Evolutionary conservation across 1,140 invertebrate species (phyloP).

Genomic region (Drosophila tropicalis): DNA sequence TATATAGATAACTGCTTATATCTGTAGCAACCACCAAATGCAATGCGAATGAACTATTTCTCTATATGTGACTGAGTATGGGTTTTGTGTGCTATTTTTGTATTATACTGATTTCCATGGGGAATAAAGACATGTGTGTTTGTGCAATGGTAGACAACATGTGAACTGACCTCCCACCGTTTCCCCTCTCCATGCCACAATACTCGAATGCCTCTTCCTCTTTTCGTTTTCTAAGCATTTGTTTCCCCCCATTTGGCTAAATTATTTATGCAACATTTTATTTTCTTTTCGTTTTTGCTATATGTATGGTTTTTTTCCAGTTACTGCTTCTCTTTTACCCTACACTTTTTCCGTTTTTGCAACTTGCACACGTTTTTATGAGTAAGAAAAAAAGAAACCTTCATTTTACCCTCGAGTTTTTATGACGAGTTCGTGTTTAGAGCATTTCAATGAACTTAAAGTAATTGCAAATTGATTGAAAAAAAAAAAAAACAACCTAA

Average conservation of each 20-base stretch:
- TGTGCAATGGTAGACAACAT: conserved; percentile 36
- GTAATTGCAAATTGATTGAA: conserved; percentile 82
- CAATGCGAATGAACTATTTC: conserved; percentile 19
- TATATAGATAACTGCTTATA: neutral
- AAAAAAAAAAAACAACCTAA: conserved; percentile 16
- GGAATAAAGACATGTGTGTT: conserved; percentile 72
- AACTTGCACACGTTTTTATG: conserved; percentile 69
- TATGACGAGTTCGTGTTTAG: conserved; percentile 79
- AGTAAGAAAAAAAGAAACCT: conserved; percentile 27
- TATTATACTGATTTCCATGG: conserved; percentile 82
- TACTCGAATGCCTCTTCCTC: neutral
- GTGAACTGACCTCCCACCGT: conserved; percentile 40
- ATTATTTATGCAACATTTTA: conserved; percentile 74
- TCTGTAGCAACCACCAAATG: conserved; percentile 11
- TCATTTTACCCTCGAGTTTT: conserved; percentile 55
- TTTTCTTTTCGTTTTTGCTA: conserved; percentile 35
- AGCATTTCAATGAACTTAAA: conserved; percentile 67
- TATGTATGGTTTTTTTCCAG: conserved; percentile 17
- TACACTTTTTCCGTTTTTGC: conserved; percentile 24
- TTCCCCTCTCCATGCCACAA: conserved; percentile 1
- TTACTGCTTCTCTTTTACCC: neutral
- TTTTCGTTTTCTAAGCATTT: conserved; percentile 6
- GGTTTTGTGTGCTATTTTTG: conserved; percentile 46
- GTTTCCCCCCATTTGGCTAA: conserved; percentile 46
- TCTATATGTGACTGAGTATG: conserved; percentile 14